Evolutionary conservation across 2,888 invertebrate genomes (phyloP), one percentile per base, ranked within the genome.

Genomic region (Polietes domitor): DNA sequence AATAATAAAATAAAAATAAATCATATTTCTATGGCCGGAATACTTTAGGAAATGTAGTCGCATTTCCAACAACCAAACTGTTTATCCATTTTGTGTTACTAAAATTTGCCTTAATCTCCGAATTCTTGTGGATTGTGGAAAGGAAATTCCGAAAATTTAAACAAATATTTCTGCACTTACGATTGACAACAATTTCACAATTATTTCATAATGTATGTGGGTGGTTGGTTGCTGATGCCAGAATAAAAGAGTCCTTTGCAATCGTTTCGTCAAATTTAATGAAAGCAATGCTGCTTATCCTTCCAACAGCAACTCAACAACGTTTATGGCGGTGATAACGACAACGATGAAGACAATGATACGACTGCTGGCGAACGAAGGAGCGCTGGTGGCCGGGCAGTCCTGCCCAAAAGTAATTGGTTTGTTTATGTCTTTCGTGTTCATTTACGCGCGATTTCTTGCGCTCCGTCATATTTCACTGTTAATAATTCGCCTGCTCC

Each of bases 221-320:
- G 47, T n/a, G 2, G 47, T 15, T n/a, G n/a, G 47, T 5, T 15
- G n/a, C 4, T 47, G n/a, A n/a, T 12, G 12, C 15, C 5, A n/a
- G n/a, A 47, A 1, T 12, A 3, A 12, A 32, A 41, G 43, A 15
- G 41, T 43, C 24, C 43, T 68, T 15, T 43, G 41, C 68, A 68
- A 68, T 37, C 43, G 21, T 12, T 24, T 15, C 68, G 43, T 68
- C 43, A 68, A 68, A 68, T 21, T 15, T 68, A 43, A 68, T 43
- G 24, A 43, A 41, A 41, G 19, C 17, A 19, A n/a, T n/a, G n/a
- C 7, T 41, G 7, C 10, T n/a, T 37, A 63, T 65, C 37, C 32
- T 28, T 9, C 37, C 15, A n/a, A 28, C 7, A 15, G 41, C 1
- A 19, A 41, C 19, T 28, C 37, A 9, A 19, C 19, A 65, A 37